Evolutionary conservation across 2,888 invertebrate species (phyloP), one percentile per base, ranked within the genome.

Genomic region (Spisula solida): DNA sequence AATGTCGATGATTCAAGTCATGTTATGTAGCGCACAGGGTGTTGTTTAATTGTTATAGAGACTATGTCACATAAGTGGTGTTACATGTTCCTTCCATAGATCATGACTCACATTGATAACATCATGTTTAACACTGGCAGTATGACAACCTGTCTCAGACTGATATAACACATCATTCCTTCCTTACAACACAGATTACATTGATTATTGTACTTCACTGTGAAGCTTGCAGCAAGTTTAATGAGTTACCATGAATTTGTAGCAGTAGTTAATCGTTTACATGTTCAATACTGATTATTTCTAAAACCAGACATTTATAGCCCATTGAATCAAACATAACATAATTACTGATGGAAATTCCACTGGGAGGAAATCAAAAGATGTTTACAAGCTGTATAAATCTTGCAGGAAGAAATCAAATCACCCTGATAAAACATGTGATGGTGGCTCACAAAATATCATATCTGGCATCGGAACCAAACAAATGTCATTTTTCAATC

Each of bases 221-320:
- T 25, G 60, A 25, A 10, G 60, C 4, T 66, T 66, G 51, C 51
- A 51, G 51, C 41, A 51, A 51, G 51, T 51, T 51, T 51, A 51
- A 51, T 51, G 51, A 51, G 51, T 51, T 16, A 51, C 25, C 10
- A 66, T 66, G 60, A 66, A 66, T 66, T 66, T 66, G 0, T 25
- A 66, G n/a, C 60, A 66, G 60, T 66, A 66, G 25, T 66, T 66
- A 66, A n/a, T 66, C 12, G 60, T 25, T 66, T 66, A 5, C n/a
- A 66, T 66, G 60, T 66, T 66, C 60, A n/a, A 66, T 25, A 66
- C 10, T 12, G n/a, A 66, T 66, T 66, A 25, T 25, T 25, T 20
- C n/a, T n/a, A 66, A 66, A 66, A 66, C 25, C 10, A 66, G 60
- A n/a, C 25, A 10, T 25, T 66, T 66, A 66, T 66, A 12, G 25